Conservation (phyloP, 2,888 invertebrate genomes). For the Oscheius sp. region DNA sequence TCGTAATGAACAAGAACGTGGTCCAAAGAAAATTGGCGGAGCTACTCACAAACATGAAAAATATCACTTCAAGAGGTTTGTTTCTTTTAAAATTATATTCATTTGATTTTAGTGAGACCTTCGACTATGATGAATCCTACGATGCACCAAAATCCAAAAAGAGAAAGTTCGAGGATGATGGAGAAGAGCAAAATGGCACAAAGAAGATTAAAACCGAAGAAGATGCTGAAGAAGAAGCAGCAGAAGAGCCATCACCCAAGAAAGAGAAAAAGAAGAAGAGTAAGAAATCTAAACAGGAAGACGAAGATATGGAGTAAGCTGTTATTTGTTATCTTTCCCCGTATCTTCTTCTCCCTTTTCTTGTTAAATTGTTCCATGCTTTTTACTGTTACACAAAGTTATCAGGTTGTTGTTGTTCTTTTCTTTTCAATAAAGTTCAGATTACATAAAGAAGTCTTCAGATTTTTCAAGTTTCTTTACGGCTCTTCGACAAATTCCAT, state of each 20-base stretch:
- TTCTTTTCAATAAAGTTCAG: background rate
- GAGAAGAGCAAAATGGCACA: conserved; percentile 36
- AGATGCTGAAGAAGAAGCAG: conserved; percentile 25
- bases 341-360: background rate
- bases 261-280: conserved; percentile 50
- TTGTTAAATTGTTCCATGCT: conserved; percentile 27
- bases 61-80: conserved; percentile 84
- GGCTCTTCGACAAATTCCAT: conserved; percentile 40
- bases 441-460: conserved; percentile 27
- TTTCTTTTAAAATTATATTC: background rate
- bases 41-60: conserved; percentile 91
- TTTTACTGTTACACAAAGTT: conserved; percentile 18
- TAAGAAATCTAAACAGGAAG: conserved; percentile 49
- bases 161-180: conserved; percentile 47
- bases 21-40: conserved; percentile 77
- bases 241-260: background rate
- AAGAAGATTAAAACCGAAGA: conserved; percentile 56
- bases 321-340: conserved; percentile 17
- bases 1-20: conserved; percentile 82
- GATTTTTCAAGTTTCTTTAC: background rate
- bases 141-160: conserved; percentile 58
- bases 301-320: conserved; percentile 42
- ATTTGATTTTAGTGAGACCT: conserved; percentile 62
- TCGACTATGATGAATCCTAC: conserved; percentile 63
- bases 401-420: conserved; percentile 30